Evolutionary conservation across 1,140 invertebrate species (phyloP), one percentile per base, ranked within the genome.

Genomic region (Trypoxylus dichotomus): DNA sequence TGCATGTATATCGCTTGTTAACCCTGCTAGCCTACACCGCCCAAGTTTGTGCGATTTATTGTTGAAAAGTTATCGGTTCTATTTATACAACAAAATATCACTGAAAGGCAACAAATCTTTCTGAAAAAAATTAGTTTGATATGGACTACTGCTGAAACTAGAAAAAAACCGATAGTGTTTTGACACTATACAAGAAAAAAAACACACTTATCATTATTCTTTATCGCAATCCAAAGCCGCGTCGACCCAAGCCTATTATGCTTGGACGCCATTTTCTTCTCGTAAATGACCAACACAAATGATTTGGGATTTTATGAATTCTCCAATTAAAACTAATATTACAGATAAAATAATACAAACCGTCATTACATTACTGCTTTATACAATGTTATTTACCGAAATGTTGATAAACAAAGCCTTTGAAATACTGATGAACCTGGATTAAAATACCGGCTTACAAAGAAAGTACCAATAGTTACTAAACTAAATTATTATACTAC

Each of bases 21-120:
- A 83, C 81, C 82, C 82, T 85, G 84, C 81, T 82, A 85, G 82
- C 84, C 85, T 85, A 86, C 81, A 82, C 78, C 80, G 77, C 82
- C 76, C 79, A 43, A 74, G 25, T 74, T 74, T 74, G 72, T 74
- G 72, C 72, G 41, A 74, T 25, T 75, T 75, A 54, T 42, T 42
- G 41, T 75, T 47, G 74, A 75, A 43, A 27, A 75, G 15, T 75
- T 47, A 43, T 75, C 25, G 19, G 19, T 75, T 19, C 41, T 68
- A 63, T 68, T 68, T 68, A 68, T 68, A 75, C 41, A 54, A 43
- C 15, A 25, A 75, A 75, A 75, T 41, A 74, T 74, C 72, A 74
- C 72, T 74, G 72, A 74, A 74, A 74, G 41, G n/a, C 32, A 41
- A 74, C n/a, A 74, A 74, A 27, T 68, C 60, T 74, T 74, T 74